Evolutionary conservation across 2,888 invertebrate species (phyloP), one percentile per base, ranked within the genome.

Genomic region (Halocaridina rubra): DNA sequence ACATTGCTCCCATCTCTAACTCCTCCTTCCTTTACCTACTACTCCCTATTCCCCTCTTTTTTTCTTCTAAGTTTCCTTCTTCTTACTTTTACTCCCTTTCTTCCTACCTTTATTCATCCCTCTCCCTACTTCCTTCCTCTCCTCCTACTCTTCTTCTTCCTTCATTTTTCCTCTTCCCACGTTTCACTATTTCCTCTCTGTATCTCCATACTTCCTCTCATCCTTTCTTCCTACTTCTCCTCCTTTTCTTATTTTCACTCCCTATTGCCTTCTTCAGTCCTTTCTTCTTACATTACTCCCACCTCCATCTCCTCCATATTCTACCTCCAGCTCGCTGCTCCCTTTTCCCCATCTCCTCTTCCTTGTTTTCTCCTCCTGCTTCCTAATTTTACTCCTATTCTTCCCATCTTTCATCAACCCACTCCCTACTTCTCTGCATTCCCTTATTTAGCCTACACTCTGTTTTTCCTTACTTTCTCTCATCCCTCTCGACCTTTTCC

Each of bases 101-200:
- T 75, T 57, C 53, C 75, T 75, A 46, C 53, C 75, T 75, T 57
- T 75, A 46, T 75, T 39, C 39, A 33, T 72, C 72, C 39, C 39
- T 72, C 72, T 72, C 46, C 39, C 46, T 39, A 24, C 24, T 39
- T 39, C 46, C 33, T 30, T 75, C 57, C 24, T 22, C 1, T 19
- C 29, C 75, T 53, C 53, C 29, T 46, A 53, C 39, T 72, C 46
- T 39, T 39, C 22, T 33, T 72, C 72, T 22, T 24, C 24, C 33
- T 39, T 24, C 39, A 33, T 39, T 39, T 39, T n/a, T 22, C n/a
- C 24, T 24, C 39, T 27, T 32, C 72, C 33, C 46, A 19, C 72
- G 16, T 19, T 39, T 39, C 39, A 22, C 39, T 27, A 22, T 39
- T 39, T 39, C 39, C 72, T 39, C 72, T 32, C 46, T 39, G 39